These are phyloP conservation scores for Oncorhynchus masou DNA, from an alignment of 2,113 vertebrate species.

Conservation along the genomic window DNA sequence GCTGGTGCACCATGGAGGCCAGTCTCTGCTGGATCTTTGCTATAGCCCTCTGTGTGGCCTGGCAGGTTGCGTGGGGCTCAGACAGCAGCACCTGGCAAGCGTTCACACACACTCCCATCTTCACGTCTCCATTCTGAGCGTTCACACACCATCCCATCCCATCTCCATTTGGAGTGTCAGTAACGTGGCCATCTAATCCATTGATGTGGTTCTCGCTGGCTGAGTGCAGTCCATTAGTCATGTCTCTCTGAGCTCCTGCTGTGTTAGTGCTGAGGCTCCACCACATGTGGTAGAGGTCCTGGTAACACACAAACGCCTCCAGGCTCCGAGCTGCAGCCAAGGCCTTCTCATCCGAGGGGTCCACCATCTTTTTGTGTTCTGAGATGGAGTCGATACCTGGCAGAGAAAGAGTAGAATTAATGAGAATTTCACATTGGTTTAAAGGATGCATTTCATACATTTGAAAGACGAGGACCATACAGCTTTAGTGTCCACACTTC, in stretches of 20 bases:
- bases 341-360: conserved; percentile 49
- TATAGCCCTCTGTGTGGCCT: conserved; percentile 74
- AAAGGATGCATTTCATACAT: no score
- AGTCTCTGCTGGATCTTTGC: conserved; percentile 79
- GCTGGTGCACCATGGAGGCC: conserved; percentile 79
- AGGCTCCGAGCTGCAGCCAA: conserved; percentile 74
- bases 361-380: conserved; percentile 62
- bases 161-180: background rate
- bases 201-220: background rate
- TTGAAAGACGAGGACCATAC: no score
- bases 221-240: background rate
- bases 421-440: no score
- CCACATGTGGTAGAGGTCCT: conserved; percentile 83
- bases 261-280: conserved; percentile 69
- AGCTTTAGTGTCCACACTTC: no score
- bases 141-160: background rate
- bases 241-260: background rate
- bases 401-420: background rate
- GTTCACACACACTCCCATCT: background rate
- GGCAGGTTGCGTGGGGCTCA: conserved; percentile 78
- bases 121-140: fast-evolving
- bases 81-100: conserved; percentile 76
- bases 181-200: background rate
- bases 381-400: conserved; percentile 56
- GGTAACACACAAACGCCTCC: conserved; percentile 81